Evolutionary conservation across 1,140 invertebrate genomes (phyloP).

Genomic region (Planococcus citri): DNA sequence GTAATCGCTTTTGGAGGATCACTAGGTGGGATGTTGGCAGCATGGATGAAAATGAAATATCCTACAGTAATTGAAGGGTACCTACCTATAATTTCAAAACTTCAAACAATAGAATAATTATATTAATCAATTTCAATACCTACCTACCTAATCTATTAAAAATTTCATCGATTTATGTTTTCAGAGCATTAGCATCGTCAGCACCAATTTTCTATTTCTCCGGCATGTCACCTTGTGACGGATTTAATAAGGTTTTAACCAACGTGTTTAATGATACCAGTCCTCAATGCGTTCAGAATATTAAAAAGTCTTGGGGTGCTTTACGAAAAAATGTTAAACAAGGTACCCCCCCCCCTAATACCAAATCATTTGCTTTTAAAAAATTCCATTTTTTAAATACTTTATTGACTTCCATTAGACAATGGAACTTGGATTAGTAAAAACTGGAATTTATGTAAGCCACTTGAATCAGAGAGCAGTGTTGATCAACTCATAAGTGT

Average conservation of each 20-base stretch:
- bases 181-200: slow-evolving; percentile 81
- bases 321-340: slow-evolving; percentile 46
- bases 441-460: slow-evolving; percentile 60
- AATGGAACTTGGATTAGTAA: slow-evolving; percentile 55
- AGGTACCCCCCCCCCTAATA: slow-evolving; percentile 32
- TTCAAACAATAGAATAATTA: too few species aligned
- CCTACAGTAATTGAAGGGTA: slow-evolving; percentile 73
- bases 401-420: slow-evolving; percentile 35
- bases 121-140: too few species aligned
- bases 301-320: slow-evolving; percentile 62
- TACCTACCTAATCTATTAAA: neutral
- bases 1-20: slow-evolving; percentile 90
- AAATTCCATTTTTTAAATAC: neutral
- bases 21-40: slow-evolving; percentile 91
- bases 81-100: slow-evolving; percentile 19
- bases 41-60: slow-evolving; percentile 94
- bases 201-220: slow-evolving; percentile 87
- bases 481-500: slow-evolving; percentile 45
- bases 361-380: too few species aligned
- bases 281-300: slow-evolving; percentile 53
- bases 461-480: slow-evolving; percentile 45
- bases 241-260: slow-evolving; percentile 65
- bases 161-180: neutral
- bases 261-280: slow-evolving; percentile 52
- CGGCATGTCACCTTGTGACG: slow-evolving; percentile 63